These are phyloP conservation scores for Cataglyphis cursor DNA, from an alignment of 2,888 invertebrate genomes.

Conservation along the genomic window DNA sequence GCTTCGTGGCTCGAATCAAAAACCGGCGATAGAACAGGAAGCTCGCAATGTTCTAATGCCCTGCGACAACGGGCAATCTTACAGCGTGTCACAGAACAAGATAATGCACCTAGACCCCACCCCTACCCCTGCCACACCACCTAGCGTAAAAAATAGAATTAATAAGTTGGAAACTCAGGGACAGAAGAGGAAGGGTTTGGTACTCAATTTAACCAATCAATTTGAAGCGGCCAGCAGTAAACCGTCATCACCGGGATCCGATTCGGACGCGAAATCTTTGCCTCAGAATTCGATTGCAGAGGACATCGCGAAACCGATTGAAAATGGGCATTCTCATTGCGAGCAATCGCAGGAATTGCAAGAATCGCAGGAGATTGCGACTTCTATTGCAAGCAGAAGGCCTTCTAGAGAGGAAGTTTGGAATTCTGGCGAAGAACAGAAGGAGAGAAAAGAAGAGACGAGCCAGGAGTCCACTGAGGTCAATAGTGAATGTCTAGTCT, in stretches of 20 bases:
- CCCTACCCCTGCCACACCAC: slow-evolving; percentile 86
- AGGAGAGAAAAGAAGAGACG: slow-evolving; percentile 65
- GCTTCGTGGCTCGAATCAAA: slow-evolving; percentile 84
- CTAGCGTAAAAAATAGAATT: slow-evolving; percentile 89
- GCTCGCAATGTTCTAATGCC: slow-evolving; percentile 94
- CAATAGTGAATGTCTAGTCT: slow-evolving; percentile 87
- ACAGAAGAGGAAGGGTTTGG: slow-evolving; percentile 87
- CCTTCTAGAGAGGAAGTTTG: slow-evolving; percentile 89
- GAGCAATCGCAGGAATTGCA: slow-evolving; percentile 63
- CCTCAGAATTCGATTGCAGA: slow-evolving; percentile 66
- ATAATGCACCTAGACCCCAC: slow-evolving; percentile 94
- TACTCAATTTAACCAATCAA: slow-evolving; percentile 88
- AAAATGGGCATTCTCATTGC: slow-evolving; percentile 59
- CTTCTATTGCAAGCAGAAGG: slow-evolving; percentile 42
- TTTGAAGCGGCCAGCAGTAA: slow-evolving; percentile 87
- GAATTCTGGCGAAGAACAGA: slow-evolving; percentile 89
- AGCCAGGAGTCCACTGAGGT: slow-evolving; percentile 74
- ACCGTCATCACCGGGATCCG: slow-evolving; percentile 84
- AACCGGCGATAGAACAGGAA: slow-evolving; percentile 87
- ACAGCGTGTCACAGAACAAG: slow-evolving; percentile 96
- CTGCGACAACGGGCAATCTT: slow-evolving; percentile 94
- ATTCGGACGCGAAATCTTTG: slow-evolving; percentile 68
- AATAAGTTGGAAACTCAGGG: slow-evolving; percentile 91
- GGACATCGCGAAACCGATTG: slow-evolving; percentile 69
- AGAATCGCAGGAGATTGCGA: slow-evolving; percentile 52